Conservation (phyloP, 2,888 invertebrate genomes). For the Eudemis profundana region DNA sequence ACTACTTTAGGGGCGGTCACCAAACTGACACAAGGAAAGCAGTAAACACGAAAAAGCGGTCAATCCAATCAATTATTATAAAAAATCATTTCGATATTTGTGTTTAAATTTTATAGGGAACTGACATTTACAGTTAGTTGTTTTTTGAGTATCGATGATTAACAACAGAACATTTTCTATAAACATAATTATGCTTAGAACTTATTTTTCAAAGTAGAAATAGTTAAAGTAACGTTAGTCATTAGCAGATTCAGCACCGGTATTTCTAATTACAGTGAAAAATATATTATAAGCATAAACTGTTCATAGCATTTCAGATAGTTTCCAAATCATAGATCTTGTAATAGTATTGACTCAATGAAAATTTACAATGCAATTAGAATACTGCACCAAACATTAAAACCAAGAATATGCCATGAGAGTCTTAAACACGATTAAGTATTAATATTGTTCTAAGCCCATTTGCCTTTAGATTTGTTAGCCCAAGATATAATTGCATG, state of each 20-base stretch:
- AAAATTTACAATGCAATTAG: slow-evolving; percentile 84
- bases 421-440: slow-evolving; percentile 70
- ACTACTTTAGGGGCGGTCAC: slow-evolving; percentile 84
- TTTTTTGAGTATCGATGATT: slow-evolving; percentile 82
- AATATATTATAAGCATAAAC: slow-evolving; percentile 66
- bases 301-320: slow-evolving; percentile 60
- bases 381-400: slow-evolving; percentile 84
- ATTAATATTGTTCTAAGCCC: slow-evolving; percentile 77
- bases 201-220: slow-evolving; percentile 36
- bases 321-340: slow-evolving; percentile 62
- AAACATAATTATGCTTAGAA: slow-evolving; percentile 51
- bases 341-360: slow-evolving; percentile 69
- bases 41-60: slow-evolving; percentile 86
- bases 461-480: slow-evolving; percentile 76
- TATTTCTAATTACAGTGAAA: slow-evolving; percentile 47
- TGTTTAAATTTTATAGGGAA: slow-evolving; percentile 64
- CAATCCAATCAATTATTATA: slow-evolving; percentile 85
- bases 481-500: slow-evolving; percentile 59
- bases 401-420: slow-evolving; percentile 79
- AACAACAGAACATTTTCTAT: slow-evolving; percentile 65
- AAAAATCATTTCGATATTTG: slow-evolving; percentile 74
- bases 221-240: slow-evolving; percentile 22
- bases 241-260: slow-evolving; percentile 14
- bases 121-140: slow-evolving; percentile 78
- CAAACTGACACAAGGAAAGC: slow-evolving; percentile 87